These are phyloP conservation scores for Hydrophis major DNA, from an alignment of 2,797 vertebrate genomes.

Conservation along the genomic window DNA sequence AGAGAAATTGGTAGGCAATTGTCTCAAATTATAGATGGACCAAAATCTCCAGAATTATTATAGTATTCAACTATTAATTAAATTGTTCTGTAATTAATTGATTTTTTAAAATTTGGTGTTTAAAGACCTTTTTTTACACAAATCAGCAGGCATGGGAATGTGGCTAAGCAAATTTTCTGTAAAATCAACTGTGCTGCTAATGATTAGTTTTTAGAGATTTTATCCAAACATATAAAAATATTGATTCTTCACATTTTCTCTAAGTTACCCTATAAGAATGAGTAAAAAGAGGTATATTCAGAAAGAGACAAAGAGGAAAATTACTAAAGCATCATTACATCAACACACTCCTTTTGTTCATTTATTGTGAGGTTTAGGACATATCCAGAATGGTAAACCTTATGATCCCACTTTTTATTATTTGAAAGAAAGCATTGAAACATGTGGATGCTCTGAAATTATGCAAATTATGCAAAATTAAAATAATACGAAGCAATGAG, in stretches of 20 bases:
- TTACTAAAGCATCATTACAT: background rate
- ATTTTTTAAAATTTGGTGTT: background rate
- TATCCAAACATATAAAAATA: slow-evolving; percentile 42
- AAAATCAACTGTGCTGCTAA: background rate
- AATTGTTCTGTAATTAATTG: background rate
- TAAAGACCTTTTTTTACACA: background rate
- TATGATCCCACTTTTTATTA: background rate
- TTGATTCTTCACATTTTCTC: slow-evolving; percentile 40
- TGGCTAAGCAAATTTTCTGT: background rate
- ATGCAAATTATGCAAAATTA: background rate
- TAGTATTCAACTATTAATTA: background rate
- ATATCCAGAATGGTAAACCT: background rate
- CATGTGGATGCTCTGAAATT: background rate
- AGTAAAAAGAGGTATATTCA: background rate
- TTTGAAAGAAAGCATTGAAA: background rate
- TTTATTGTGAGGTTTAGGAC: background rate
- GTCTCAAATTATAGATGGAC: background rate
- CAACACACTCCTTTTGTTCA: background rate
- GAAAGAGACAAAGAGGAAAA: background rate
- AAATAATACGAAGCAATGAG: background rate
- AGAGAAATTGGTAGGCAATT: background rate
- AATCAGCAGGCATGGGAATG: background rate
- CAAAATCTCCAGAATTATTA: background rate
- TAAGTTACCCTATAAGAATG: slow-evolving; percentile 34
- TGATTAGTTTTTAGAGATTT: slow-evolving; percentile 22